Evolutionary conservation across 2,888 invertebrate genomes (phyloP), one percentile per base, ranked within the genome.

Genomic region (Sphaerophoria taeniata): DNA sequence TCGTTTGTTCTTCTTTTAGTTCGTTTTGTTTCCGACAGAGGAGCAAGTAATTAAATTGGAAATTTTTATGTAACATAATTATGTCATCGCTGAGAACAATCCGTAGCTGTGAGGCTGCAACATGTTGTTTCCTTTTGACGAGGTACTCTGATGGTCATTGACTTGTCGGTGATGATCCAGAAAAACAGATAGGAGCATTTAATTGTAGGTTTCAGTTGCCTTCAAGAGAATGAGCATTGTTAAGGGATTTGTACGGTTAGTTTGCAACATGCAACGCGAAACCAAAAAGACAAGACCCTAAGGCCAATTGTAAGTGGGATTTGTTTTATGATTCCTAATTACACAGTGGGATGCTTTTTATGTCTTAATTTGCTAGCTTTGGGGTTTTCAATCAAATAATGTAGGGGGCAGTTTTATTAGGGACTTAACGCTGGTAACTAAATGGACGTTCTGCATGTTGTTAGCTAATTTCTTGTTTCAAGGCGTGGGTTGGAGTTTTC

Each of bases 61-160:
- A 84, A 75, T 83, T 74, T 75, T 75, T 84, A 75, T 79, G 51
- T 84, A 61, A 75, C 69, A 72, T 71, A 72, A 79, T 84, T 84
- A 84, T 84, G 84, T 84, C 84, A 84, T 84, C 73, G 43, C 12
- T 67, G 53, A 67, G 67, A 67, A 67, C 39, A 53, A 53, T 39
- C 51, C 16, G 6, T 47, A 14, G 33, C 16, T 47, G 49, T 31
- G 14, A 33, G 47, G 33, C 45, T 45, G 55, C 60, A 58, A 7
- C 72, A 69, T 53, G 63, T 69, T 61, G 53, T 67, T 67, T 53
- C 16, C 31, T n/a, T 67, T 51, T 67, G 14, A 67, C 16, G 53
- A 43, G 9, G 24, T 24, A 24, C 24, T 24, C 4, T 43, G 9
- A 61, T 73, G 84, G 84, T 76, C 84, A 84, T 67, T 80, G 84